A percentile compares a stretch with the other conserved stretches of the same genome.
These are phyloP conservation scores for Cerceris ruficornis DNA, from an alignment of 2,888 invertebrate species.

Conservation along the genomic window DNA sequence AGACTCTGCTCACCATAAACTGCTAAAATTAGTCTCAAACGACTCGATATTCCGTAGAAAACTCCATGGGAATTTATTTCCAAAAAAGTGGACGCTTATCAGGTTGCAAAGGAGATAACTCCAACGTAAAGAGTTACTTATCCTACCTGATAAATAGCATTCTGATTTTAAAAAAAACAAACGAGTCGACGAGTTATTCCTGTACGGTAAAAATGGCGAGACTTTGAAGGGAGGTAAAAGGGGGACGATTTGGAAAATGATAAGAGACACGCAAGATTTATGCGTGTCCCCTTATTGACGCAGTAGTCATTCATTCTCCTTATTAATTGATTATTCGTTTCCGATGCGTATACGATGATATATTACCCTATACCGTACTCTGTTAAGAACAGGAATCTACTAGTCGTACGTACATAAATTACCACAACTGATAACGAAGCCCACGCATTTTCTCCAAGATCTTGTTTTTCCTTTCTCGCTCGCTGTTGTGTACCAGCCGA, in stretches of 20 bases:
- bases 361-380: slow-evolving; percentile 25
- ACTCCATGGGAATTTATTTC: too few relatives aligned
- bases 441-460: slow-evolving; percentile 49
- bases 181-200: neutral
- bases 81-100: too few relatives aligned
- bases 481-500: slow-evolving; percentile 18
- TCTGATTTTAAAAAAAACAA: too few relatives aligned
- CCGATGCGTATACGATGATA: slow-evolving; percentile 44
- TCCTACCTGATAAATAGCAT: too few relatives aligned
- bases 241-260: neutral
- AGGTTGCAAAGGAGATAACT: too few relatives aligned
- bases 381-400: slow-evolving; percentile 50
- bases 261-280: slow-evolving; percentile 29
- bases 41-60: too few relatives aligned
- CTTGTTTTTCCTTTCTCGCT: slow-evolving; percentile 41
- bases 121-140: too few relatives aligned
- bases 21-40: too few relatives aligned
- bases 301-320: slow-evolving; percentile 46
- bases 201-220: neutral
- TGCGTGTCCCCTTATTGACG: slow-evolving; percentile 23
- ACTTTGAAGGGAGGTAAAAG: neutral
- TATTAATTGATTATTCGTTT: slow-evolving; percentile 56
- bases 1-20: too few relatives aligned
- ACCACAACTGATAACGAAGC: slow-evolving; percentile 54
- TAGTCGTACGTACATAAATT: slow-evolving; percentile 51